phyloP scores from a whole-genome alignment of 2,888 invertebrate species.

The Drosophila vallismaia region DNA sequence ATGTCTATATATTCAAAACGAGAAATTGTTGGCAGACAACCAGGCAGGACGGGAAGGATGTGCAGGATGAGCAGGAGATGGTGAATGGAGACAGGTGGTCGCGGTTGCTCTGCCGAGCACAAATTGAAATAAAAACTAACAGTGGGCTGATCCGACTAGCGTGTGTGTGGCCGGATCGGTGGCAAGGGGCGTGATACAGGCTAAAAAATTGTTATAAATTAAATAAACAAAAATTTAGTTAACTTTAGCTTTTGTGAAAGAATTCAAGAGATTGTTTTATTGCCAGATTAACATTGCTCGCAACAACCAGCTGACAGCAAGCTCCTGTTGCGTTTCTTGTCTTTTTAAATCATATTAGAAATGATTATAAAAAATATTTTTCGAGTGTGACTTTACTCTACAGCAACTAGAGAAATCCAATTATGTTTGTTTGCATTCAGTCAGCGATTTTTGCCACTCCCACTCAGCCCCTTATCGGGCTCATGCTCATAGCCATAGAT shows the following conservation, averaged over 20 bases:
- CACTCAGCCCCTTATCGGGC: constrained; percentile 45
- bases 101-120: constrained; percentile 44
- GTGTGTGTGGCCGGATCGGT: constrained; percentile 31
- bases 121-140: constrained; percentile 74
- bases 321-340: too few relatives aligned
- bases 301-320: too few relatives aligned
- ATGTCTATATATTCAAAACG: constrained; percentile 76
- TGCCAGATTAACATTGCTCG: too few relatives aligned
- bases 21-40: constrained; percentile 71
- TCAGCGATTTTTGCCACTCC: constrained; percentile 70
- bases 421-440: constrained; percentile 80
- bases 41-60: constrained; percentile 18
- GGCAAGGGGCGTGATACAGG: constrained; percentile 2
- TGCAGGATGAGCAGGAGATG: constrained; percentile 11
- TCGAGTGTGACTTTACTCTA: constrained; percentile 31
- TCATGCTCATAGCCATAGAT: constrained; percentile 30
- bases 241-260: too few relatives aligned
- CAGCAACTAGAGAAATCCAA: constrained; percentile 76
- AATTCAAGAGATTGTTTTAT: too few relatives aligned
- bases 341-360: not conserved
- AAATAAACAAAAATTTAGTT: too few relatives aligned
- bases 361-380: constrained; percentile 3
- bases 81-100: constrained; percentile 16
- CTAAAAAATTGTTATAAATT: not conserved
- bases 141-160: constrained; percentile 22